Evolutionary conservation across 2,113 vertebrate genomes (phyloP).

Genomic region (Pluvianellus socialis): DNA sequence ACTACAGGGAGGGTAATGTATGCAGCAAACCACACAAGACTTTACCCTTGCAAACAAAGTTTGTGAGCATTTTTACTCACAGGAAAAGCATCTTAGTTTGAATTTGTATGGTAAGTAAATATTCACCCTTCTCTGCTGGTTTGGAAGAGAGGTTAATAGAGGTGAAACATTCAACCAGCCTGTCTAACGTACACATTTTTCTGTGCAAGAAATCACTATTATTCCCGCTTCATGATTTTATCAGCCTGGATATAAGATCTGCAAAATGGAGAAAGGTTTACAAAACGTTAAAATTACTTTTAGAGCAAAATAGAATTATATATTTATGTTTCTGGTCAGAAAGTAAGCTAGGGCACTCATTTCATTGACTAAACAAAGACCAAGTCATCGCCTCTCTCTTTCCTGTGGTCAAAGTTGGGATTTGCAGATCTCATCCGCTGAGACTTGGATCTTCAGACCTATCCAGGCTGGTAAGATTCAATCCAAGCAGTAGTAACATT

Average conservation of each 20-base stretch:
- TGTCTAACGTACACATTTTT: slow-evolving; percentile 7
- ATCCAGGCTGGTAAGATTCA: slow-evolving; percentile 45
- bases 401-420: not conserved
- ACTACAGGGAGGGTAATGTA: not conserved
- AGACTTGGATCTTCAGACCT: slow-evolving; percentile 13
- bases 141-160: slow-evolving; percentile 68
- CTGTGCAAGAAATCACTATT: slow-evolving; percentile 37
- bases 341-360: not conserved
- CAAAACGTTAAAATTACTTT: not conserved
- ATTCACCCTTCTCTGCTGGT: slow-evolving; percentile 31
- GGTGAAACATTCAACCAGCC: slow-evolving; percentile 37
- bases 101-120: slow-evolving; percentile 60
- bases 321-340: not conserved
- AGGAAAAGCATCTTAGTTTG: slow-evolving; percentile 43
- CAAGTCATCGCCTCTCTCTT: not conserved
- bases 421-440: not conserved
- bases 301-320: not conserved
- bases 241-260: slow-evolving; percentile 15
- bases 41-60: slow-evolving; percentile 32
- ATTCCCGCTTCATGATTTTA: slow-evolving; percentile 26
- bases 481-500: slow-evolving; percentile 16
- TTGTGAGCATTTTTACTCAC: not conserved
- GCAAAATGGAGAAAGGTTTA: not conserved
- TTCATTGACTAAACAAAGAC: not conserved
- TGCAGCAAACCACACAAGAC: not conserved